Evolutionary conservation across 2,888 invertebrate species (phyloP), one percentile per base, ranked within the genome.

Genomic region (Clepsis dumicolana): DNA sequence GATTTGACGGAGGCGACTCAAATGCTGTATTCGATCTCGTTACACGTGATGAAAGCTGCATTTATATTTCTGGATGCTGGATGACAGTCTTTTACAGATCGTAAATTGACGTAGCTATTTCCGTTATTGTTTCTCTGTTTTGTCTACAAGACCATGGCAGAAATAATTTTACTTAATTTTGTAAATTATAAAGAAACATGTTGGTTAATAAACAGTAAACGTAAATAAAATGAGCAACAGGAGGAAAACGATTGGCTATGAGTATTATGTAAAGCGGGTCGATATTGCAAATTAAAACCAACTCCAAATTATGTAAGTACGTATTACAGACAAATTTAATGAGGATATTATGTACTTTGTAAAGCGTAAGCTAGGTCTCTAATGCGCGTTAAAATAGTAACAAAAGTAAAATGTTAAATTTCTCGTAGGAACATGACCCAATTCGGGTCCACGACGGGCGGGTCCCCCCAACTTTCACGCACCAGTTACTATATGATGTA

Each of bases 391-490:
- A 44, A 66, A 66, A 66, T 66, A 61, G 54, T 48, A 48, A 18
- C 67, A 77, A 82, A 83, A 84, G 84, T 82, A 85, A 86, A 85
- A 84, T 82, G 85, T 86, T 86, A 86, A 44, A 86, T 86, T 84
- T 84, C 82, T 82, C 73, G 64, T 78, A 79, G 85, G 80, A 80
- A 79, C 83, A 85, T 82, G 86, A 86, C 86, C 86, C 78, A 80
- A 86, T 87, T 77, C 72, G 67, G 64, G 72, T 73, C 70, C 74
- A 73, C 73, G 77, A 65, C 74, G 67, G 71, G 69, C 64, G 63
- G 72, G 21, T 25, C 52, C 61, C 61, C 25, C 48, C 52, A 52
- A 29, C 54, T 66, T 65, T 65, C 57, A 65, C 64, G 64, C 64
- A 48, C 64, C 57, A 61, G 32, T 48, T 50, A 32, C 61, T 21